phyloP scores from a whole-genome alignment of 2,888 invertebrate genomes.

The Caenorhabditis drosophilae region DNA sequence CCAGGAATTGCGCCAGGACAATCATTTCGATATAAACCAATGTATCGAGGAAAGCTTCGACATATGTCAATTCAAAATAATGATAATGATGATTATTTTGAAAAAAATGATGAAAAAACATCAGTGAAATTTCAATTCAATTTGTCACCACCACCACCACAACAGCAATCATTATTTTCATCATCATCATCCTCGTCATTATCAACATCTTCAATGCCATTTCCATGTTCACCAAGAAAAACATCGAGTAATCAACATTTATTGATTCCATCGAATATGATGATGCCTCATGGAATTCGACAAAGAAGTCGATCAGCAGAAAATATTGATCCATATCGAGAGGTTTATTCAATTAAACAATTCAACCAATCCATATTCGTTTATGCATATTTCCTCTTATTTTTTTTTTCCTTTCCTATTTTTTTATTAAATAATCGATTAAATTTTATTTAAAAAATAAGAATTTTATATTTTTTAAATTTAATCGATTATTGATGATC shows the following conservation, averaged over 20 bases:
- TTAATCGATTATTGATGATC: neutral
- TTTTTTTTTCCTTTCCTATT: constrained; percentile 1
- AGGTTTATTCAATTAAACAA: constrained; percentile 12
- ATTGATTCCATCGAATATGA: constrained; percentile 17
- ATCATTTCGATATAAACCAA: constrained; percentile 64
- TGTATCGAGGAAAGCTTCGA: constrained; percentile 63
- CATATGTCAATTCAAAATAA: too few relatives aligned
- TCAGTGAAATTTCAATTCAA: too few relatives aligned
- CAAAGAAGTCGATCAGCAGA: constrained; percentile 34
- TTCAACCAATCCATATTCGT: neutral
- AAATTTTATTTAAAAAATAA: too few relatives aligned
- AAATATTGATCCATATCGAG: constrained; percentile 32
- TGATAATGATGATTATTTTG: constrained; percentile 21
- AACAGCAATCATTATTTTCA: too few relatives aligned
- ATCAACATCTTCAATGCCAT: too few relatives aligned
- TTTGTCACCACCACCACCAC: too few relatives aligned
- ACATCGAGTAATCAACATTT: constrained; percentile 23
- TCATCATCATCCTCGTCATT: too few relatives aligned
- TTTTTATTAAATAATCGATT: too few relatives aligned
- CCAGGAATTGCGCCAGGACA: constrained; percentile 53
- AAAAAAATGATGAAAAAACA: constrained; percentile 14
- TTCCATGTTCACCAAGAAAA: constrained; percentile 8
- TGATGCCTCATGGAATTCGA: constrained; percentile 18
- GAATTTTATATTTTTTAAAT: neutral
- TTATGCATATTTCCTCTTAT: neutral